Base-by-base conservation (phyloP, 2,888 invertebrate genomes). In the Ctenicera cuprea region DNA sequence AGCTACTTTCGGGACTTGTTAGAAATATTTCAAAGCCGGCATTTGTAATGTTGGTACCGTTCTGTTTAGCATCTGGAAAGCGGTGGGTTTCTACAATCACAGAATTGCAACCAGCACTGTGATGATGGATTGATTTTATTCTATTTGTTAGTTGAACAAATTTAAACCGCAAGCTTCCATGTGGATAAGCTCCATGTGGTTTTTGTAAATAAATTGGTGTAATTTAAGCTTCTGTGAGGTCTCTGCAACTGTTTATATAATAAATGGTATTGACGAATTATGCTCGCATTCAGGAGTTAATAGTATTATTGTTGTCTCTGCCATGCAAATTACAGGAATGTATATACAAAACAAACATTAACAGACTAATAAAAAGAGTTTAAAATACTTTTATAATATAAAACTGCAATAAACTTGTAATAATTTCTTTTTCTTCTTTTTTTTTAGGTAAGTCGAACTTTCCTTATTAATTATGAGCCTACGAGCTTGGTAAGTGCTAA, bases 1-100 rank as follows among this genome's bases (percentile, higher is more conserved):
- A 5, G 2, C 5, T 3, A 30, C n/a, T 26, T 12, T 54, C 26
- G 30, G 30, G 14, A 14, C 26, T n/a, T 26, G n/a, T 30, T 3
- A 16, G 33, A 14, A 26, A 54, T 14, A 16, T 16, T 26, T 4
- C 1, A 30, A 26, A 26, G 16, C n/a, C n/a, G n/a, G 3, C 14
- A 16, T 54, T 54, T 30, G 14, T 33, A 54, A 54, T 33, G n/a
- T 33, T 33, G 33, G 30, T 54, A 54, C 54, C 33, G 54, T 54
- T 54, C n/a, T 12, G 14, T 12, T 26, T 30, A 11, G 14, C 54
- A 54, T 33, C 54, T 54, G 54, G 7, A 30, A 54, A 16, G 54
- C 33, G 54, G 54, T n/a, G 5, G 14, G 33, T 54, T 26, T 26
- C n/a, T n/a, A 14, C 54, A 9, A 54, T 54, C 54, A 12, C 20